Conservation (phyloP, 2,797 vertebrate species). For the Ctenopoma kingsleyae region DNA sequence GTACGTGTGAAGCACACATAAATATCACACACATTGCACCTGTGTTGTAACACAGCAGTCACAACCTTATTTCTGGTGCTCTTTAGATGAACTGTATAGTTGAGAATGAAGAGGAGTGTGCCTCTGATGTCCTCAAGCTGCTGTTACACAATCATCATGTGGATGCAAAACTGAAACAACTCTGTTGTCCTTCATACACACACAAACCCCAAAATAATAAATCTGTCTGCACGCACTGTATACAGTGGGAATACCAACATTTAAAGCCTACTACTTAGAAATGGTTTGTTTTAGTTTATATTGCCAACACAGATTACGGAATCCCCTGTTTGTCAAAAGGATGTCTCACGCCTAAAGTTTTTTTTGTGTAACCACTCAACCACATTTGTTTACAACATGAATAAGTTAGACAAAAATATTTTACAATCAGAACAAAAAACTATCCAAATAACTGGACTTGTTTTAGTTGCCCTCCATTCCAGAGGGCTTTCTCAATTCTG, state of each 20-base stretch:
- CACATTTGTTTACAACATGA: not conserved
- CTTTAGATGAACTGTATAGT: slow-evolving; percentile 47
- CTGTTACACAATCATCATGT: slow-evolving; percentile 64
- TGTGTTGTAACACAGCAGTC: slow-evolving; percentile 27
- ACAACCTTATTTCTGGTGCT: slow-evolving; percentile 35
- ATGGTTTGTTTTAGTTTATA: not conserved
- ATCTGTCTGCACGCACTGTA: slow-evolving; percentile 23
- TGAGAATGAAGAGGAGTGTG: slow-evolving; percentile 42
- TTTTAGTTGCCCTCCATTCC: too few species aligned
- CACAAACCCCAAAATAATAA: slow-evolving; percentile 38
- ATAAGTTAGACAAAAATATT: not conserved
- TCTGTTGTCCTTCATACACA: slow-evolving; percentile 27
- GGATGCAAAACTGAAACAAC: slow-evolving; percentile 51
- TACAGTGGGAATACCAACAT: slow-evolving; percentile 17
- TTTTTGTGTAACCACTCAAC: not conserved
- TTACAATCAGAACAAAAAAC: not conserved
- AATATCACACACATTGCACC: not conserved
- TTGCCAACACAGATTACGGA: not conserved
- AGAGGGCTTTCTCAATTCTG: too few species aligned
- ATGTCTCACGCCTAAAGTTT: not conserved
- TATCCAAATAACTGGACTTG: too few species aligned
- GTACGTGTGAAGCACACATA: not conserved
- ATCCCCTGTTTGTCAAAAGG: not conserved
- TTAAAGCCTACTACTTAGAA: not conserved
- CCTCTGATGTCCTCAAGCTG: slow-evolving; percentile 43